Evolutionary conservation across 2,113 vertebrate species (phyloP), one percentile per base, ranked within the genome.

Genomic region (Menidia beryllina): DNA sequence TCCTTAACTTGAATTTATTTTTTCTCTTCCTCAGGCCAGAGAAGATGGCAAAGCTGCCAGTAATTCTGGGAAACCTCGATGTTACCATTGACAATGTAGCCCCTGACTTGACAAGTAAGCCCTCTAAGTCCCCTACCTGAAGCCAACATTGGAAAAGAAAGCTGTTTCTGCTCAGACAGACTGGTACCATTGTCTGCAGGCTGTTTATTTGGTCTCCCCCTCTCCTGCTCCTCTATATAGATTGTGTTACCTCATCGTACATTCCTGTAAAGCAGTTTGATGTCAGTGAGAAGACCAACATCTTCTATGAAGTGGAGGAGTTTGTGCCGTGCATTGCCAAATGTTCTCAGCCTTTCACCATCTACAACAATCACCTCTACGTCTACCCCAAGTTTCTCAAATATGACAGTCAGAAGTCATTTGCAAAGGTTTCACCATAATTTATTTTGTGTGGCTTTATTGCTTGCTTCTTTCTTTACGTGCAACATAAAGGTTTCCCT

Each of bases 321-420:
- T 99, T 99, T 93, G 96, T 98, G 84, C 97, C 97, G 48, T 97
- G 92, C 85, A 95, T 96, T 79, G 95, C 97, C 68, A 98, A 94
- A 89, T 95, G 95, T 79, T 97, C 97, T 43, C 98, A 99, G 83
- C 97, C 98, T 80, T 97, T 97, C 84, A 98, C 96, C 57, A 95
- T 95, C 91, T 99, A 99, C 92, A 98, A 95, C 90, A 99, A 98
- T 87, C 98, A 99, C 90, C 96, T 98, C 75, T 99, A 98, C 36
- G 94, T 99, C 84, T 99, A 98, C 87, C 98, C 97, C 1, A 96
- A 94, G 70, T 90, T 95, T 82, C 94, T 99, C 91, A 99, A 98
- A 90, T 99, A 98, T 2, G 98, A 99, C 89, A 93, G 95, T 89
- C 98, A 99, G 51, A 99, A 99, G 85, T 91, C 96, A 26, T 99